A percentile compares a stretch with the other conserved stretches of the same genome.
Evolutionary conservation across 2,113 vertebrate species (phyloP).

Genomic region (Nycticebus coucang): DNA sequence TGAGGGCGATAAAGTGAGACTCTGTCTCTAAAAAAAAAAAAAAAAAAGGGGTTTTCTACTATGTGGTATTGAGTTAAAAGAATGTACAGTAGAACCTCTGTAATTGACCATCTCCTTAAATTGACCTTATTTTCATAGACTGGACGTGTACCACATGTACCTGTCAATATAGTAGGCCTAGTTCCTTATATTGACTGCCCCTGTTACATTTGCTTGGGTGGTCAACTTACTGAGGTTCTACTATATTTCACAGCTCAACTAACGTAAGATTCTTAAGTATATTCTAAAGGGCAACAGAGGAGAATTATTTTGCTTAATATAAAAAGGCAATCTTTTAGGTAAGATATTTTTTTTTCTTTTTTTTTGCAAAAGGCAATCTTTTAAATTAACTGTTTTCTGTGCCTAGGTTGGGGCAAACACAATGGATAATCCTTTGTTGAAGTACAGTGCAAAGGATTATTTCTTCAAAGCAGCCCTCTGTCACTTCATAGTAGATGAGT

Average conservation of each 20-base stretch:
- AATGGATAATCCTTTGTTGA: conserved; percentile 98
- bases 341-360: no score
- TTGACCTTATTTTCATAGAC: no score
- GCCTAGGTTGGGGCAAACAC: conserved; percentile 94
- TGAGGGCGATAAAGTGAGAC: no score
- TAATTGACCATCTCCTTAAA: no score
- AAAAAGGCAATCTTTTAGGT: background rate
- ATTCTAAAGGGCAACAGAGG: background rate
- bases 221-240: no score
- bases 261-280: background rate
- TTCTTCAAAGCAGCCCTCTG: conserved; percentile 99
- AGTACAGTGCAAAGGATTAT: conserved; percentile 99
- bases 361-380: background rate
- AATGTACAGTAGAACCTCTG: background rate
- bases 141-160: no score
- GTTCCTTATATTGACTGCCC: no score
- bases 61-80: background rate
- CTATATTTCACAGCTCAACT: background rate
- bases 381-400: conserved; percentile 17
- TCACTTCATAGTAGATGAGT: conserved; percentile 98
- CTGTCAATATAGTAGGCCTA: no score
- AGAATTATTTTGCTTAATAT: background rate
- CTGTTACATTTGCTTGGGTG: no score
- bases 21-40: no score
- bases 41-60: background rate